Base-by-base conservation (phyloP, 1,140 invertebrate species). In the Copidosoma floridanum region DNA sequence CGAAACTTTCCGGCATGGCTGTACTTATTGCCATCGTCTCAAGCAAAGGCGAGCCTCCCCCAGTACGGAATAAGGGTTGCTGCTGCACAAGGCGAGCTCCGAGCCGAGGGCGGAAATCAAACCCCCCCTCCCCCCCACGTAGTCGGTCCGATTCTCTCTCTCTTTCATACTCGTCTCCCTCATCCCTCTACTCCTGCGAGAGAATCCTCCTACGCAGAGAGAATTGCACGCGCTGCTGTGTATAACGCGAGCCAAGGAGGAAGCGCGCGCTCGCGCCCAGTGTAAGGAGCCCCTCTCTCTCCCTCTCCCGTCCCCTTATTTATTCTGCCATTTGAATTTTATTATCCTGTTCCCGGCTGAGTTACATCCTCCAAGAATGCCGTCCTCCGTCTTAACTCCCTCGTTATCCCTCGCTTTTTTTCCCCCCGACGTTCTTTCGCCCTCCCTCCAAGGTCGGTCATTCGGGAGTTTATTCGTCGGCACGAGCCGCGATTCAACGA, bases 241-340 rank as follows among this genome's bases (percentile, higher is more conserved):
- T 35, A 12, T 23, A 16, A 7, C 20, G 7, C 12, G 57, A 26
- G 52, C 56, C 20, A 55, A 62, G 67, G 65, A 64, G 66, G 58
- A 62, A 68, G 54, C 57, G 46, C 63, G 67, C 5, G 52, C n/a
- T n/a, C n/a, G n/a, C n/a, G n/a, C n/a, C n/a, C n/a, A 63, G 65
- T 65, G 61, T 65, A 57, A 48, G 46, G 63, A 50, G 56, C 56
- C 61, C 67, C 73, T 68, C 66, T 70, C 70, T n/a, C n/a, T n/a
- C n/a, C n/a, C n/a, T n/a, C n/a, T n/a, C n/a, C n/a, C n/a, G n/a
- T n/a, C n/a, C n/a, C 71, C 75, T 78, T 77, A 78, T 77, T 78
- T 77, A 78, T 78, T 76, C 76, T 74, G 75, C 73, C 72, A 77
- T 78, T 77, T 76, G 75, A 78, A 77, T 79, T 78, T 78, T 79